phyloP scores from a whole-genome alignment of 2,888 invertebrate species.

The Argyresthia goedartella region DNA sequence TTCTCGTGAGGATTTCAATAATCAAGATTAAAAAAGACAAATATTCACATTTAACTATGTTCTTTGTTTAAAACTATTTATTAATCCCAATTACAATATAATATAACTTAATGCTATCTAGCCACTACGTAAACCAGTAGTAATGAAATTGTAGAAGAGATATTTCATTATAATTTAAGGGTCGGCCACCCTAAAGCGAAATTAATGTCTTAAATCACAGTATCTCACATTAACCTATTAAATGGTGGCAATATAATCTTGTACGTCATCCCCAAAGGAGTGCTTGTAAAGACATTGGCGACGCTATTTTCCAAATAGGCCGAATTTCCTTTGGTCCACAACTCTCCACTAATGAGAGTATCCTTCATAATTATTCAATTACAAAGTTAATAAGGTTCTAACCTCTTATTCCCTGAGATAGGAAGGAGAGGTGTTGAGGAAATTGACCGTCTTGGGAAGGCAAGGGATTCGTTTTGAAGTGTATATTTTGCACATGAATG shows the following conservation, averaged over 20 bases:
- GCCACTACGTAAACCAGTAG: no score
- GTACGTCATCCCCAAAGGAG: slow-evolving; percentile 6
- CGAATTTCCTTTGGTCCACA: slow-evolving; percentile 22
- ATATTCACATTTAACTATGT: no score
- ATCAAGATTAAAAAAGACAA: no score
- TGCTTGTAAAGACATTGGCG: slow-evolving; percentile 10
- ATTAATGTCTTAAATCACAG: slow-evolving; percentile 7
- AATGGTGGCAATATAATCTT: slow-evolving; percentile 11
- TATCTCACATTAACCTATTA: slow-evolving; percentile 12
- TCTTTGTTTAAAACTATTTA: no score
- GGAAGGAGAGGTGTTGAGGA: slow-evolving; percentile 12
- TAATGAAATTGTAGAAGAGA: no score
- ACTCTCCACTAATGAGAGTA: slow-evolving; percentile 27
- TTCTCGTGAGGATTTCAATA: no score
- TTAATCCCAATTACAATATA: no score
- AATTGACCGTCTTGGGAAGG: slow-evolving; percentile 3
- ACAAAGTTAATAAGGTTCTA: slow-evolving; percentile 28
- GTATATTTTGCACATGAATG: no score
- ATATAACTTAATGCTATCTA: no score
- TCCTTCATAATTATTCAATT: slow-evolving; percentile 35
- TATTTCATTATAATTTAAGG: no score
- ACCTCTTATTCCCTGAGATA: slow-evolving; percentile 20
- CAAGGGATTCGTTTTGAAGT: no score
- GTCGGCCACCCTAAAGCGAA: not conserved
- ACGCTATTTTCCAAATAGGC: slow-evolving; percentile 9